Conservation (phyloP, 2,888 invertebrate species). For the Empis livida region DNA sequence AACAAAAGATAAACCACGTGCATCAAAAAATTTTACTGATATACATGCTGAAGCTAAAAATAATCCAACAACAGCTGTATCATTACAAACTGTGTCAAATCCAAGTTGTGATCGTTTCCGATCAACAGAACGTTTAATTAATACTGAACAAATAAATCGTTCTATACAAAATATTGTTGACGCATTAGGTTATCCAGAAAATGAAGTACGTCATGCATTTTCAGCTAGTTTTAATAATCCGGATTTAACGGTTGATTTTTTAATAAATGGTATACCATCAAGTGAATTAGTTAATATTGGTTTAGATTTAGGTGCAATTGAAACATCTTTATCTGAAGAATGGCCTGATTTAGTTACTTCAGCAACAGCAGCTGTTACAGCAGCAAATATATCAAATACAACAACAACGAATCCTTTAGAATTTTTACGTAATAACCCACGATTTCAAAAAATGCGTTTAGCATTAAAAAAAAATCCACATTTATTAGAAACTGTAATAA, state of each 20-base stretch:
- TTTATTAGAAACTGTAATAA: slow-evolving; percentile 75
- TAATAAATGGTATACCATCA: slow-evolving; percentile 70
- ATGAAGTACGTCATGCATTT: slow-evolving; percentile 71
- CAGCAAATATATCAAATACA: not conserved
- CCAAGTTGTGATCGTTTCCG: too few species aligned
- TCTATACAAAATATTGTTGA: slow-evolving; percentile 66
- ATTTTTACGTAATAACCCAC: slow-evolving; percentile 78
- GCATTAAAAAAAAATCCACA: slow-evolving; percentile 86
- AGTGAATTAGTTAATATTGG: too few species aligned
- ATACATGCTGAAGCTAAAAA: not conserved
- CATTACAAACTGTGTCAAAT: not conserved
- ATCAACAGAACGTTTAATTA: too few species aligned
- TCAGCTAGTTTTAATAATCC: slow-evolving; percentile 91
- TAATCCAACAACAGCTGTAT: not conserved
- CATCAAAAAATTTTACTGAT: not conserved
- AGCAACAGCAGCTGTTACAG: not conserved
- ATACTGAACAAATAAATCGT: too few species aligned
- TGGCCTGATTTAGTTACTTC: not conserved
- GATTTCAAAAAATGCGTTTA: slow-evolving; percentile 86
- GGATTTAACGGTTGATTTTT: slow-evolving; percentile 92
- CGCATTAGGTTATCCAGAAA: slow-evolving; percentile 85
- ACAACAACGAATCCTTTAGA: slow-evolving; percentile 39
- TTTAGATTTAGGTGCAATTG: not conserved
- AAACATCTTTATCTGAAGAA: not conserved
- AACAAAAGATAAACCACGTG: not conserved